These are phyloP conservation scores for Sandelia bainsii DNA, from an alignment of 2,797 vertebrate genomes.

Conservation along the genomic window DNA sequence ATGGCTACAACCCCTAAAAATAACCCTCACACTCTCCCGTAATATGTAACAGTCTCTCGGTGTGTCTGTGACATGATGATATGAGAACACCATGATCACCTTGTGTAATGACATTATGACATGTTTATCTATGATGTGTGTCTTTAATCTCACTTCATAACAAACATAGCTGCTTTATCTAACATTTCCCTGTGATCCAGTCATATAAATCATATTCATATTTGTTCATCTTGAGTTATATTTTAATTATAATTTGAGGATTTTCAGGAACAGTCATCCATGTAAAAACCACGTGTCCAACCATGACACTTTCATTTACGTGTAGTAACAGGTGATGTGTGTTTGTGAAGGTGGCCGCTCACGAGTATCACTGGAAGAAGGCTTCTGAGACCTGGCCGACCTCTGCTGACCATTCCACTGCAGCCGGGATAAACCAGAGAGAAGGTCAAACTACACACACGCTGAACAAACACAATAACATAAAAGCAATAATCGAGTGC, in stretches of 20 bases:
- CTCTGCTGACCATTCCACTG: slow-evolving; percentile 91
- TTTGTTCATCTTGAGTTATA: no score
- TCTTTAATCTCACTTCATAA: no score
- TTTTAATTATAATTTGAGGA: no score
- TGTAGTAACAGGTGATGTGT: background rate
- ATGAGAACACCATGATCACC: no score
- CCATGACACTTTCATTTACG: no score
- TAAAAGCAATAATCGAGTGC: background rate
- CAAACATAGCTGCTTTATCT: no score
- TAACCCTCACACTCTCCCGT: background rate
- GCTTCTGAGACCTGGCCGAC: slow-evolving; percentile 89
- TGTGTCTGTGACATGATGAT: slow-evolving; percentile 4
- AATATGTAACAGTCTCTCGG: background rate
- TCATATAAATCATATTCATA: no score
- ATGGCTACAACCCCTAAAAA: background rate
- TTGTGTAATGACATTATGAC: background rate
- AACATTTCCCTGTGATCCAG: no score
- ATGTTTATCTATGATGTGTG: slow-evolving; percentile 3
- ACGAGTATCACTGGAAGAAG: slow-evolving; percentile 87
- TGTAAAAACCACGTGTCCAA: no score
- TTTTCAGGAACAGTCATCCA: no score
- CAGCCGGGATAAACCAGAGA: slow-evolving; percentile 81
- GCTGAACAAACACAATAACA: background rate
- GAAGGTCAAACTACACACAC: slow-evolving; percentile 80
- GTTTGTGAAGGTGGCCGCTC: slow-evolving; percentile 82